phyloP scores from a whole-genome alignment of 2,113 vertebrate genomes.

The Caracal caracal region DNA sequence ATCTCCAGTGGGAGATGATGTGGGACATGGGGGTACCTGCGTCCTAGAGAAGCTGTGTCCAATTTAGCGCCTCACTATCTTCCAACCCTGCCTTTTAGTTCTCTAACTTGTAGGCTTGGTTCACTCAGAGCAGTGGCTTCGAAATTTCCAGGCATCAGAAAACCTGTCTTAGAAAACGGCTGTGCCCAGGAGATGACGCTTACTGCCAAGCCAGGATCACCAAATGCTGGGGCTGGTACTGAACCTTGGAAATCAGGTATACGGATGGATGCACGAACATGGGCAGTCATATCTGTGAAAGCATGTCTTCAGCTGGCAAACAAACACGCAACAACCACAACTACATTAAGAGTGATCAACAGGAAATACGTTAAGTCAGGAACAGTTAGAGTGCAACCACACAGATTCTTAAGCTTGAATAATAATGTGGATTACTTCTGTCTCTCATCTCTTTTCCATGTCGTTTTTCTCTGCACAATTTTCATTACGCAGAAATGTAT shows the following conservation, averaged over 20 bases:
- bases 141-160: not conserved
- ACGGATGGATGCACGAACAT: accelerated
- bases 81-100: not conserved
- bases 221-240: not conserved
- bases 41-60: not conserved
- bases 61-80: accelerated
- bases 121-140: not conserved
- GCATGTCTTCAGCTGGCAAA: not conserved
- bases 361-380: not conserved
- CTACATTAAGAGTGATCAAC: not conserved
- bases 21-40: accelerated
- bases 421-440: not conserved
- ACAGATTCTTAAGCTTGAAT: not conserved
- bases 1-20: accelerated
- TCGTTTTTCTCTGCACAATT: not conserved
- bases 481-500: not conserved
- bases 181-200: not conserved
- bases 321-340: not conserved
- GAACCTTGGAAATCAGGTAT: not conserved
- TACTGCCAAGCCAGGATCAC: not conserved
- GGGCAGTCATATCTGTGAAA: not conserved
- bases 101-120: not conserved
- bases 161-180: not conserved
- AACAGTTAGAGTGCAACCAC: not conserved
- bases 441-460: not conserved